Percentiles rank a stretch among this genome's conserved stretches.
These are phyloP conservation scores for Temnothorax nylanderi DNA, from an alignment of 1,140 invertebrate genomes.

Conservation along the genomic window DNA sequence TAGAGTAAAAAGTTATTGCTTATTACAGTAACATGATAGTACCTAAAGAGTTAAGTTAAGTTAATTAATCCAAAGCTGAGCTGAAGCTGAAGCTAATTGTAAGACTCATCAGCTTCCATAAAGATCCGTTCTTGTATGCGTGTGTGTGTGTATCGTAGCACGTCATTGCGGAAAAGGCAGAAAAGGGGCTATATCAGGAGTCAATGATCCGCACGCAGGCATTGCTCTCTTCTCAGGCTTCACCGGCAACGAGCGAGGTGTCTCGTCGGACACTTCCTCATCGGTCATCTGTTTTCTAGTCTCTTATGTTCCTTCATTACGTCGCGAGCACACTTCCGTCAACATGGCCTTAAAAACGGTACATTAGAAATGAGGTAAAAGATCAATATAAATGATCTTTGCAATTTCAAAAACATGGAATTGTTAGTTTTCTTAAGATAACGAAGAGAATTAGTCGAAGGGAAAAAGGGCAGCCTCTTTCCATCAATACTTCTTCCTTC, in stretches of 20 bases:
- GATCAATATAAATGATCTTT: background rate
- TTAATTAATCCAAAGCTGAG: background rate
- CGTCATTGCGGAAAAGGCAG: conserved; percentile 34
- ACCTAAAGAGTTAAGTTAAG: background rate
- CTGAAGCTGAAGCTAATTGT: background rate
- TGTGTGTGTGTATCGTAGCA: conserved; percentile 23
- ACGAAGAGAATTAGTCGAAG: background rate
- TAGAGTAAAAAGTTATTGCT: background rate
- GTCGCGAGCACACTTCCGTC: background rate
- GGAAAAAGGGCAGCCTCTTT: background rate
- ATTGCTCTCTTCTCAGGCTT: conserved; percentile 57
- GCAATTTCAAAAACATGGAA: background rate
- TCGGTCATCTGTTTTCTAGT: conserved; percentile 43
- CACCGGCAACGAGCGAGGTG: conserved; percentile 21
- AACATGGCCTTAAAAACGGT: background rate
- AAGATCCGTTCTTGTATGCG: background rate
- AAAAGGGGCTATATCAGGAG: conserved; percentile 53
- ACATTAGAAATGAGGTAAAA: background rate
- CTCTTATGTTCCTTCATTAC: conserved; percentile 23
- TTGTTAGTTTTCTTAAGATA: background rate
- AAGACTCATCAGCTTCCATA: background rate
- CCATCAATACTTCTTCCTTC: background rate
- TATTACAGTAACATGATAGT: background rate
- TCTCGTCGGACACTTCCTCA: conserved; percentile 33
- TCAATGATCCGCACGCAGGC: conserved; percentile 51